Base-by-base conservation (phyloP, 2,113 vertebrate genomes). In the Siniperca chuatsi region DNA sequence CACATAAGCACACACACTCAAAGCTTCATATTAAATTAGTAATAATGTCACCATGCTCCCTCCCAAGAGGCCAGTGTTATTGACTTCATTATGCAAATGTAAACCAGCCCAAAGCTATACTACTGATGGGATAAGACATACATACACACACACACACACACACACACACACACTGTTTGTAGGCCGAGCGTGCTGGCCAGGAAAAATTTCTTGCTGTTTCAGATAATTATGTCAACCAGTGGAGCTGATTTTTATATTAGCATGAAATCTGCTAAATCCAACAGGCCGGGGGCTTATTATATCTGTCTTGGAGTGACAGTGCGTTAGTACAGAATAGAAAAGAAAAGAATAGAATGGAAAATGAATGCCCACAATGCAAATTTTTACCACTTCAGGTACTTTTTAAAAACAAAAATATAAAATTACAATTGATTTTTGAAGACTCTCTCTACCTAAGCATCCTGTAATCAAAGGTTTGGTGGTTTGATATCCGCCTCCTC, bases 21-120 rank as follows among this genome's bases (percentile, higher is more conserved):
- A 66, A 69, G 29, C 83, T 87, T 87, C 86, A 89, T 91, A 93
- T 91, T 94, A 91, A 93, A 94, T 93, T 93, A 92, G 91, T 90
- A 91, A 93, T 94, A 93, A 93, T 93, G 93, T 91, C 88, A 85
- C 89, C 87, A 84, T 85, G 84, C 85, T 89, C 87, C 82, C 81
- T 94, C 92, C 90, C 86, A 92, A 86, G 91, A 93, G 93, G 78
- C 83, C 75, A 79, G 75, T 89, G 86, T 93, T 93, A 93, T 93
- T 94, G 93, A 92, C 92, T 93, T 94, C 86, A 91, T 93, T 94
- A 94, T 93, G 92, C 87, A 92, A 93, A 94, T 93, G 82, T 83
- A 87, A 92, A 90, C 89, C 88, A 92, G 90, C 92, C 90, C 79
- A 93, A 78, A 93, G 92, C 91, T 84, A 92, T 87, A 90, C 83